These are phyloP conservation scores for Brachionus calyciflorus DNA, from an alignment of 1,140 invertebrate species.

Conservation along the genomic window DNA sequence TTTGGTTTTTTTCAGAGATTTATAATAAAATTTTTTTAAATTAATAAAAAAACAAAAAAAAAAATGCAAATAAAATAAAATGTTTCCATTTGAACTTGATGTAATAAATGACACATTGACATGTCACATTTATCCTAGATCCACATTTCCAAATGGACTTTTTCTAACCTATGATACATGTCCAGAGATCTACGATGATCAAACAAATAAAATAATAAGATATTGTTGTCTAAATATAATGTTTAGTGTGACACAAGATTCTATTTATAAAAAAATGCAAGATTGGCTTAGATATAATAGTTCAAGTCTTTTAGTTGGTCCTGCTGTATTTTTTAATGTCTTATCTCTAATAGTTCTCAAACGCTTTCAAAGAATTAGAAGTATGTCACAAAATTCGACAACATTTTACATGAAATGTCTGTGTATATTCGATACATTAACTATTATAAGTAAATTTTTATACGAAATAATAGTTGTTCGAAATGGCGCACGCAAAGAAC, in stretches of 20 bases:
- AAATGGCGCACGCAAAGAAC: constrained; percentile 1
- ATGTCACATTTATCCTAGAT: constrained; percentile 33
- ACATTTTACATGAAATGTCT: constrained; percentile 44
- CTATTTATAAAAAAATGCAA: constrained; percentile 39
- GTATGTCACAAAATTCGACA: background rate
- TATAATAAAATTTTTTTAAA: no score
- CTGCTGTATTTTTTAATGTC: constrained; percentile 39
- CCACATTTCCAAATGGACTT: constrained; percentile 7
- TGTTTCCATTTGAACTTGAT: constrained; percentile 7
- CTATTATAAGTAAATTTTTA: constrained; percentile 35
- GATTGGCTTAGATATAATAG: constrained; percentile 40
- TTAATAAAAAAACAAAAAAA: no score
- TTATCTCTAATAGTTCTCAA: constrained; percentile 27
- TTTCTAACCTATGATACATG: constrained; percentile 43
- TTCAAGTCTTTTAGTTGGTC: constrained; percentile 19
- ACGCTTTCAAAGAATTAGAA: background rate
- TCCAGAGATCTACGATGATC: constrained; percentile 25
- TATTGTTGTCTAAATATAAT: constrained; percentile 41
- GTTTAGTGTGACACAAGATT: constrained; percentile 4
- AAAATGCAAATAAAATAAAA: background rate
- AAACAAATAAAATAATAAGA: constrained; percentile 12
- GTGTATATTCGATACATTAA: constrained; percentile 38
- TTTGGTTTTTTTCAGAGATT: no score
- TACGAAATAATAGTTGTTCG: constrained; percentile 36
- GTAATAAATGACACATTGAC: constrained; percentile 12